Percentiles rank a stretch among this genome's conserved stretches.
phyloP scores from a whole-genome alignment of 2,888 invertebrate species.

The Erpobdella octoculata region DNA sequence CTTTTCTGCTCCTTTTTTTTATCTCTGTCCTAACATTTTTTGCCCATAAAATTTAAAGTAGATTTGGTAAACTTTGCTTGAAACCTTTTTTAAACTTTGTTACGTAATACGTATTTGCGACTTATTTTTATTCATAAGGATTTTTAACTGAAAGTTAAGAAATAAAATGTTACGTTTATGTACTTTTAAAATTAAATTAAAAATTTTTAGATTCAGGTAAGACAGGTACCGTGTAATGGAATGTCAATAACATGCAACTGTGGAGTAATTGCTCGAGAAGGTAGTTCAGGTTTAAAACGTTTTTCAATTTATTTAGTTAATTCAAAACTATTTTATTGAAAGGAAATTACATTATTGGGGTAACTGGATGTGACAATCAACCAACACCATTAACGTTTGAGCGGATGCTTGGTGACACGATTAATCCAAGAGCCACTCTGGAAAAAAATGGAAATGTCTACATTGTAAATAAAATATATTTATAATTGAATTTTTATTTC shows the following conservation, averaged over 20 bases:
- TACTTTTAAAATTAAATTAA: no score
- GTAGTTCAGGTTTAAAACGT: neutral
- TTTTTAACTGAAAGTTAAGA: no score
- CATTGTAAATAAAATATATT: neutral
- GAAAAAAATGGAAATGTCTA: no score
- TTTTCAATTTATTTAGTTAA: neutral
- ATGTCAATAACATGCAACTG: neutral
- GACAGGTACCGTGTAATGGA: neutral
- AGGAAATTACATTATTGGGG: neutral
- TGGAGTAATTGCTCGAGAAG: neutral
- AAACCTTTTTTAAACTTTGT: no score
- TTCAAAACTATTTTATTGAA: neutral
- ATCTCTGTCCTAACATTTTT: no score
- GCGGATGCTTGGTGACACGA: neutral
- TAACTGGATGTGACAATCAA: neutral
- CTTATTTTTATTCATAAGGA: no score
- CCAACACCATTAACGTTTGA: neutral
- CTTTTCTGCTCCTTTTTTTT: no score
- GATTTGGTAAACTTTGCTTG: no score
- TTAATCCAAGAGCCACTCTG: neutral
- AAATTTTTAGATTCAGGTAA: neutral
- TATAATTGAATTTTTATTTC: neutral
- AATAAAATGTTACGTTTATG: no score
- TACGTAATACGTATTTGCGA: no score
- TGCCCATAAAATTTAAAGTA: no score